These are phyloP conservation scores for Diachrysia chrysitis DNA, from an alignment of 2,888 invertebrate species.

Conservation along the genomic window DNA sequence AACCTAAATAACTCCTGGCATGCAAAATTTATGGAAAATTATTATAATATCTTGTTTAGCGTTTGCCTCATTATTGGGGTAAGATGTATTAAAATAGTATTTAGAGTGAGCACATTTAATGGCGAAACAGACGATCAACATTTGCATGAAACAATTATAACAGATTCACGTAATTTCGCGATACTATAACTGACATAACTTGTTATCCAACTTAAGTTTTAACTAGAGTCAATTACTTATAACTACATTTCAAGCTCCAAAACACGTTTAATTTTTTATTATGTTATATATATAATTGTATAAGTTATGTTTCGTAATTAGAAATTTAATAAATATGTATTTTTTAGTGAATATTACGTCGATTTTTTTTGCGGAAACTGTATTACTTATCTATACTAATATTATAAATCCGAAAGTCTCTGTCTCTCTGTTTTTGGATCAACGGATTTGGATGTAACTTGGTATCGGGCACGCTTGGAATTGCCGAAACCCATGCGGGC, in stretches of 20 bases:
- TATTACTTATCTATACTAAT: too few relatives aligned
- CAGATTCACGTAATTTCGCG: slow-evolving; percentile 26
- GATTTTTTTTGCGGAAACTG: background rate
- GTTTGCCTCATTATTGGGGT: background rate
- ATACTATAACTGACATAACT: slow-evolving; percentile 39
- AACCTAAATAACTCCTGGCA: too few relatives aligned
- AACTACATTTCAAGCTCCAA: background rate
- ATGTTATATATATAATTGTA: too few relatives aligned
- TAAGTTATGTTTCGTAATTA: background rate
- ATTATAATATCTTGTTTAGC: background rate
- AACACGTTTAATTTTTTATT: slow-evolving; percentile 20
- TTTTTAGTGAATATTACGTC: background rate
- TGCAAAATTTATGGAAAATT: too few relatives aligned
- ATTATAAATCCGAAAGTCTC: too few relatives aligned
- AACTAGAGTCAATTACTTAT: slow-evolving; percentile 18
- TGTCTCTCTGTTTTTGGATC: too few relatives aligned
- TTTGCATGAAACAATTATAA: background rate
- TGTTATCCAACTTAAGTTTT: slow-evolving; percentile 21
- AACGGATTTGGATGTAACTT: too few relatives aligned
- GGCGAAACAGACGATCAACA: background rate
- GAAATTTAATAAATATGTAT: background rate
- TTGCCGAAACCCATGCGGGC: too few relatives aligned
- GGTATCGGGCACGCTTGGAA: too few relatives aligned
- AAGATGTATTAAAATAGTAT: background rate
- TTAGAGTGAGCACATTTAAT: background rate